phyloP scores from a whole-genome alignment of 1,140 invertebrate genomes.

The Neelides sp. region DNA sequence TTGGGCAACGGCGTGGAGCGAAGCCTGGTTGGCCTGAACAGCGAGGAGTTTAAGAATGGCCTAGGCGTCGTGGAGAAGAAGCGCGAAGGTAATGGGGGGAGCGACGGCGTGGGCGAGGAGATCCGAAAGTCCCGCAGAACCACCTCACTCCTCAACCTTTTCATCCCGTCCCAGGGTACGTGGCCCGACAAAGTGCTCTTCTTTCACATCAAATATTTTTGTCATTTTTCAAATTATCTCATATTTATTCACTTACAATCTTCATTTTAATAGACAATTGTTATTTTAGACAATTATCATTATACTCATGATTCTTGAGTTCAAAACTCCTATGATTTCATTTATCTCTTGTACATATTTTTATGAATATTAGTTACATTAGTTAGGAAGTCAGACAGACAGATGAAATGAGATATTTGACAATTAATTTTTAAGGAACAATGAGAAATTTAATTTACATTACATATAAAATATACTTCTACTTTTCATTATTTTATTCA shows the following conservation, averaged over 20 bases:
- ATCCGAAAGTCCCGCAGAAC: constrained; percentile 74
- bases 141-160: constrained; percentile 83
- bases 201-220: neutral
- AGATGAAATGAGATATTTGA: too few species aligned
- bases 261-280: too few species aligned
- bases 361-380: too few species aligned
- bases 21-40: constrained; percentile 11
- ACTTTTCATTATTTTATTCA: too few species aligned
- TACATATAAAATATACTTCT: too few species aligned
- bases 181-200: constrained; percentile 32
- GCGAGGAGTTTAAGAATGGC: constrained; percentile 1
- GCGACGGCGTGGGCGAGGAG: constrained; percentile 18
- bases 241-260: neutral
- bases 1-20: constrained; percentile 3
- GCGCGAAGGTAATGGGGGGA: constrained; percentile 29
- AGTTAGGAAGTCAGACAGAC: too few species aligned
- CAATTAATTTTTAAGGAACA: too few species aligned
- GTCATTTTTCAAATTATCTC: neutral
- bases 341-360: too few species aligned
- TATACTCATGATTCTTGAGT: too few species aligned
- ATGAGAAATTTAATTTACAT: too few species aligned
- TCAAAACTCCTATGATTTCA: too few species aligned
- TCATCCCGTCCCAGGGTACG: constrained; percentile 83
- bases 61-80: constrained; percentile 15
- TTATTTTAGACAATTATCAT: too few species aligned